phyloP scores from a whole-genome alignment of 2,888 invertebrate genomes.

The Cataglyphis altisquamis region DNA sequence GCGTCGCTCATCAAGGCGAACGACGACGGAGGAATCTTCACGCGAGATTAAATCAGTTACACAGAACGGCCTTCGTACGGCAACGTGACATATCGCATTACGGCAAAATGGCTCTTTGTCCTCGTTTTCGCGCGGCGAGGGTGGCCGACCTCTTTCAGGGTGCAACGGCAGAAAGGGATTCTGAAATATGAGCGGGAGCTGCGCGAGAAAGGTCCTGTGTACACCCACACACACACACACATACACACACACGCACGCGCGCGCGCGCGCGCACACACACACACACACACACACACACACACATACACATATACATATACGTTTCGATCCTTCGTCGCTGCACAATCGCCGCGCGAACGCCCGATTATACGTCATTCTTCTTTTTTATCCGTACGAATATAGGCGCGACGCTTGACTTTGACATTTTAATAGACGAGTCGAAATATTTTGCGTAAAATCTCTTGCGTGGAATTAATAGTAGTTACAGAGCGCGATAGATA shows the following conservation, averaged over 20 bases:
- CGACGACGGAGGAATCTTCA: conserved; percentile 54
- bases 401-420: conserved; percentile 23
- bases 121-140: conserved; percentile 60
- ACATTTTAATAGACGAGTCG: conserved; percentile 22
- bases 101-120: conserved; percentile 69
- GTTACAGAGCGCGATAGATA: neutral
- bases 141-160: conserved; percentile 51
- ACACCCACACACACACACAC: conserved; percentile 21
- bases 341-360: conserved; percentile 24
- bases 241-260: neutral
- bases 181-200: conserved; percentile 68
- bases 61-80: conserved; percentile 56
- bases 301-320: conserved; percentile 22
- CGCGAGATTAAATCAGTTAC: conserved; percentile 69
- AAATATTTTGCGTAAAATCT: conserved; percentile 13
- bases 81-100: conserved; percentile 69
- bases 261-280: neutral
- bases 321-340: conserved; percentile 37
- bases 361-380: neutral
- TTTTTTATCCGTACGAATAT: neutral
- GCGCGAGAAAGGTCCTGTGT: conserved; percentile 58
- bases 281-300: conserved; percentile 19
- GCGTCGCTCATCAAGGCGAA: conserved; percentile 21
- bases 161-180: conserved; percentile 57
- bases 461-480: neutral